Conservation (phyloP, 2,797 vertebrate species). For the Parambassis ranga region DNA sequence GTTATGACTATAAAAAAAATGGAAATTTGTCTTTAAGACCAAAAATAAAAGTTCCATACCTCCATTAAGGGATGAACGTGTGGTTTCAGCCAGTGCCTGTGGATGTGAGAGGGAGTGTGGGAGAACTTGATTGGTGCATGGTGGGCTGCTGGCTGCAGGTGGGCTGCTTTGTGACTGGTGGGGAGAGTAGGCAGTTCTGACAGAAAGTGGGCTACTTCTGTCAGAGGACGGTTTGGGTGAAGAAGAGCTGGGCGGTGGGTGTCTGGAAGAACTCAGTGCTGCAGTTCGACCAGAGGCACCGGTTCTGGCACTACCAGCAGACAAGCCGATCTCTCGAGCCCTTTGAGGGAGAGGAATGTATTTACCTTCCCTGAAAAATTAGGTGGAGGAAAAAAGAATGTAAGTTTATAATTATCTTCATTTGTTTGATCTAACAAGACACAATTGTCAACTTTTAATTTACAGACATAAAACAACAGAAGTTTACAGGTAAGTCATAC, state of each 20-base stretch:
- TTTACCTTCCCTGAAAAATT: constrained; percentile 81
- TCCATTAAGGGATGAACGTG: constrained; percentile 70
- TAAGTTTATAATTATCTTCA: too few relatives aligned
- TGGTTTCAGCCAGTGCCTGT: constrained; percentile 52
- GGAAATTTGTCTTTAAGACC: too few relatives aligned
- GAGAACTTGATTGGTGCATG: constrained; percentile 44
- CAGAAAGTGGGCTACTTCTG: constrained; percentile 67
- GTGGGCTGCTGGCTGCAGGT: constrained; percentile 39
- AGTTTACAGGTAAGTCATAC: too few relatives aligned
- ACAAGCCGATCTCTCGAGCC: constrained; percentile 80
- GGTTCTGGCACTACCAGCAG: constrained; percentile 64
- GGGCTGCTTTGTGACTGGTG: constrained; percentile 71
- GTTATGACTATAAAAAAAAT: too few relatives aligned
- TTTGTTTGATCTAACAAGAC: too few relatives aligned
- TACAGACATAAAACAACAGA: too few relatives aligned
- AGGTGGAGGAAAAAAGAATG: not conserved
- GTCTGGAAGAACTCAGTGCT: constrained; percentile 35
- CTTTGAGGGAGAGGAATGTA: constrained; percentile 85
- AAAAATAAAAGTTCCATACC: constrained; percentile 35
- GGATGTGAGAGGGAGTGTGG: constrained; percentile 72
- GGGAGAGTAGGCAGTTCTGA: constrained; percentile 60
- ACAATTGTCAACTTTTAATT: too few relatives aligned
- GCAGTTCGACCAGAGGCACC: constrained; percentile 45
- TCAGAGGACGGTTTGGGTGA: constrained; percentile 55
- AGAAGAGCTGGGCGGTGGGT: constrained; percentile 69